Base-by-base conservation (phyloP, 1,140 invertebrate genomes). In the Drosophila athabasca region DNA sequence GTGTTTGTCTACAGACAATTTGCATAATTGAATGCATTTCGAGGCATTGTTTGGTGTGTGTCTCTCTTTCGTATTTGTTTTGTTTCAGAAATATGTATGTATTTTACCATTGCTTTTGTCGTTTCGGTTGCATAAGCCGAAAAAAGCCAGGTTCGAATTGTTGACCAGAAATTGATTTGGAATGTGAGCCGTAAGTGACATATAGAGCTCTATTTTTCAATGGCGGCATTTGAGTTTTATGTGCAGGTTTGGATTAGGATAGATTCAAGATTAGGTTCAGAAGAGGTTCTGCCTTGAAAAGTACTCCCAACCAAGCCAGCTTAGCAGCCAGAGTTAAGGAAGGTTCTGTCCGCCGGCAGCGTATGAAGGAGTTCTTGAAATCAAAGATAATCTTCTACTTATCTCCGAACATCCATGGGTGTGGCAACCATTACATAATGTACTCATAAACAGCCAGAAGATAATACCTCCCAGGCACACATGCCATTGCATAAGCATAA, bases 21-120 rank as follows among this genome's bases (percentile, higher is more conserved):
- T 88, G 76, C 82, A 87, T 78, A 82, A 76, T 88, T 87, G 79
- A 76, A 87, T 88, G 83, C 79, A 87, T 67, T 82, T 81, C 54
- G 55, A 48, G 65, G 51, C 57, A 68, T 69, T 69, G 66, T 64
- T 46, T 19, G 61, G 17, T 13, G 24, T 55, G 44, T 24, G 53
- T 19, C 17, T 0, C 17, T 19, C 17, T 62, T 62, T 62, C 54
- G 51, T 17, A 31, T 68, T 68, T 69, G 66, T 46, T 57, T 69
- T 69, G 66, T 69, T 57, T 69, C 64, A 15, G 66, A 69, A 58
- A 69, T 69, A 69, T 72, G 66, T 71, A 71, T 82, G 67, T 68
- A 83, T 62, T 80, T 81, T 62, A 64, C 48, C 62, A 68, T 70
- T 46, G 64, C 46, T 59, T 75, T 67, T 66, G 53, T 51, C 29